Evolutionary conservation across 1,140 invertebrate species (phyloP), one percentile per base, ranked within the genome.

Genomic region (Drosophila nigromelanica): DNA sequence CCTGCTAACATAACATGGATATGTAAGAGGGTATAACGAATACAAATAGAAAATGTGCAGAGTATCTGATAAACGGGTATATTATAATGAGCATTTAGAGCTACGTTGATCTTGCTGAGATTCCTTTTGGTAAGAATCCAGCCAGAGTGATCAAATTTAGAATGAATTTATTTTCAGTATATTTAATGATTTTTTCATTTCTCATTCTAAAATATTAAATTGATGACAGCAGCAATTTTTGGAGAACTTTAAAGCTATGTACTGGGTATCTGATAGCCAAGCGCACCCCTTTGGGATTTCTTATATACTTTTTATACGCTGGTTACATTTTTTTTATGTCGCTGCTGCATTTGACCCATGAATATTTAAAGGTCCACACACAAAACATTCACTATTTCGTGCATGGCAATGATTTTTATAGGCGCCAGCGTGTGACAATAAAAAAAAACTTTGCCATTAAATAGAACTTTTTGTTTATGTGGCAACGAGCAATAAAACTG

Each of bases 301-400:
- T 1, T 12, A 3, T 3, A 8, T 4, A 15, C n/a, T 15, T 56
- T 62, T 42, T 30, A 24, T 12, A 30, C 7, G 42, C 37, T 24
- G 5, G n/a, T 33, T 21, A 27, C 3, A 24, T 39, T 45, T 56
- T 70, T 71, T 59, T 48, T 27, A 45, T 35, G 50, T 12, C 4
- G 7, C 43, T 58, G 51, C 59, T 66, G 62, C 69, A 72, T 61
- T 59, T 39, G 35, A 67, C 58, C 54, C 90, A 91, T 91, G 89
- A 91, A 91, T 91, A 75, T 90, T 91, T 89, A 91, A 91, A 78
- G 51, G 33, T 21, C 27, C 67, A 69, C 70, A 69, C 51, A 63
- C 54, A 80, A 15, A 52, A 42, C 15, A 58, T 15, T 33, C 35
- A 30, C 10, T 55, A 43, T 52, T 62, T 61, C n/a, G 55, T 61